These are phyloP conservation scores for Uromys caudimaculatus DNA, from an alignment of 2,797 vertebrate genomes.

Conservation along the genomic window DNA sequence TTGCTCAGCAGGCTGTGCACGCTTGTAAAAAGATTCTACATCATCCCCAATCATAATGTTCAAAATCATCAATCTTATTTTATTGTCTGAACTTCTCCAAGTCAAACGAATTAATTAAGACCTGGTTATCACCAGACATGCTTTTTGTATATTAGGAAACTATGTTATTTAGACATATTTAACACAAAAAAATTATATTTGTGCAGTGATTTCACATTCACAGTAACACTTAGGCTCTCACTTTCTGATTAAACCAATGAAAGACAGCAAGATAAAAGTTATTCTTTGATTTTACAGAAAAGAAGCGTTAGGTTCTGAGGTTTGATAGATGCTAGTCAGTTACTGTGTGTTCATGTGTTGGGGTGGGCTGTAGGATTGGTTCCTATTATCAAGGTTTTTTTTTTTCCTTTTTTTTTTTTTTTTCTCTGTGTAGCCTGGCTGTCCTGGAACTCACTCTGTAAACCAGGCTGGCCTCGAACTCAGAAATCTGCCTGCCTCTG, in stretches of 20 bases:
- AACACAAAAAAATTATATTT: slow-evolving; percentile 30
- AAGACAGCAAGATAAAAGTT: neutral
- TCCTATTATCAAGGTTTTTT: neutral
- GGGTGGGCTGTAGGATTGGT: neutral
- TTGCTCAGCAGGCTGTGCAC: neutral
- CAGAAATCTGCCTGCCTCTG: too few species aligned
- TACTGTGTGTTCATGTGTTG: neutral
- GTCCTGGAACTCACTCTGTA: too few species aligned
- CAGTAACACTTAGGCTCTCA: neutral
- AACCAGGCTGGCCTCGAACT: too few species aligned
- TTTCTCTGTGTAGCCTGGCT: too few species aligned
- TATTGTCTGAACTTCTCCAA: slow-evolving; percentile 22
- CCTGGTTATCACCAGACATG: neutral
- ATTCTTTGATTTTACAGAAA: neutral
- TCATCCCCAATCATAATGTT: neutral
- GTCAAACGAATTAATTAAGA: slow-evolving; percentile 21
- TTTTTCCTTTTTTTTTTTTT: too few species aligned
- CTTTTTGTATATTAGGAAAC: neutral
- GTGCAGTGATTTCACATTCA: neutral
- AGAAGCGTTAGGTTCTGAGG: neutral
- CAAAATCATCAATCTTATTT: slow-evolving; percentile 23
- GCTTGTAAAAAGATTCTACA: neutral
- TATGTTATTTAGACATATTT: slow-evolving; percentile 18
- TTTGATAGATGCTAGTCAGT: neutral
- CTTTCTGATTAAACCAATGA: slow-evolving; percentile 4